A percentile compares a stretch with the other conserved stretches of the same genome.
Evolutionary conservation across 2,888 invertebrate genomes (phyloP).

Genomic region (Tenodera sinensis): DNA sequence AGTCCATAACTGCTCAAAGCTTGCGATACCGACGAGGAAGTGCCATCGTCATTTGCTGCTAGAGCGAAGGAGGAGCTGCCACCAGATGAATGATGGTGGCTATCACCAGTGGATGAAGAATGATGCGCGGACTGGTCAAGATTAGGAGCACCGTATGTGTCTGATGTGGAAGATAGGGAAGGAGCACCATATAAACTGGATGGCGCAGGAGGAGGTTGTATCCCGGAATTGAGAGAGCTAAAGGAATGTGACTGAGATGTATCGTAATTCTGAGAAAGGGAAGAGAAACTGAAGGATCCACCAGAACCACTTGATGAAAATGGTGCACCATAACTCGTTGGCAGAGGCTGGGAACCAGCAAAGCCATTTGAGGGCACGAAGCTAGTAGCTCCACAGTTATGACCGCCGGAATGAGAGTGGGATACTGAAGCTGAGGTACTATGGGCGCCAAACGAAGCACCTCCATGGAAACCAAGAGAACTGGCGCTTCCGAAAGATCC

Average conservation of each 20-base stretch:
- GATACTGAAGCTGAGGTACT: conserved; percentile 37
- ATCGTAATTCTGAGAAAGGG: conserved; percentile 33
- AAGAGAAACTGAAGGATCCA: conserved; percentile 25
- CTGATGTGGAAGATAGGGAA: not conserved
- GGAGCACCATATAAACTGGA: conserved; percentile 3
- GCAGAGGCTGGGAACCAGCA: conserved; percentile 5
- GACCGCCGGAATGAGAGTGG: conserved; percentile 33
- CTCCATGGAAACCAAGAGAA: conserved; percentile 3
- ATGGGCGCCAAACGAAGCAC: conserved; percentile 34
- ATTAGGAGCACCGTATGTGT: not conserved
- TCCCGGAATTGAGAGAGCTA: conserved; percentile 28
- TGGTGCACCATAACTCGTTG: conserved; percentile 35
- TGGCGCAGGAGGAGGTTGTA: conserved; percentile 25
- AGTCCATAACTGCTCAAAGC: not conserved
- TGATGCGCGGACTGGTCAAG: not conserved
- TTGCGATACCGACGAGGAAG: conserved; percentile 3
- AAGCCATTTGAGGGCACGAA: conserved; percentile 31
- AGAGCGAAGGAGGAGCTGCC: conserved; percentile 21
- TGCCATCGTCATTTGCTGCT: not conserved
- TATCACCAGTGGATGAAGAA: not conserved
- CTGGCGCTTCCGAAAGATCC: not conserved
- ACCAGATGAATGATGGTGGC: not conserved
- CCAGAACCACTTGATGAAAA: conserved; percentile 19
- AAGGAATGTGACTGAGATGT: conserved; percentile 27
- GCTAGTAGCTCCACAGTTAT: conserved; percentile 29